These are phyloP conservation scores for Lasioglossum vierecki DNA, from an alignment of 2,888 invertebrate genomes.

Conservation along the genomic window DNA sequence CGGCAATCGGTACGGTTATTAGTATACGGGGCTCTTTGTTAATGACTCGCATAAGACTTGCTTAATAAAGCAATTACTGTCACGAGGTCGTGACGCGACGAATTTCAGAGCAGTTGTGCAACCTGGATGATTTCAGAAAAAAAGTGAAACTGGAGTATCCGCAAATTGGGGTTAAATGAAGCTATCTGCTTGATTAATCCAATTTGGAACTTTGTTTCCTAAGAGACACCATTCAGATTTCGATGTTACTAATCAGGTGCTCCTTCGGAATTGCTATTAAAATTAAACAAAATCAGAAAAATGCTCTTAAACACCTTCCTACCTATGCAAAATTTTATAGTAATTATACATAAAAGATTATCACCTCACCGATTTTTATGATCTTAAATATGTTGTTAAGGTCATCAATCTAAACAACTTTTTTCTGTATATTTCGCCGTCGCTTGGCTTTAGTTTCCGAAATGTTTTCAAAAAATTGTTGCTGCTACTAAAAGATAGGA, in stretches of 20 bases:
- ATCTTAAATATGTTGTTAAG: no score
- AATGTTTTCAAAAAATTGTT: no score
- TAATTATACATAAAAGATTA: no score
- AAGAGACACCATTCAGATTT: not conserved
- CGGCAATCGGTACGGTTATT: not conserved
- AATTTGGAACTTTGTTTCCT: not conserved
- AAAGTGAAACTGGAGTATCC: not conserved
- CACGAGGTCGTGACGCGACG: conserved; percentile 4
- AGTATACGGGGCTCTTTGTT: not conserved
- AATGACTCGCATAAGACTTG: not conserved
- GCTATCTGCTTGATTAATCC: not conserved
- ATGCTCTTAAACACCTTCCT: not conserved
- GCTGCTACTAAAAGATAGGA: no score
- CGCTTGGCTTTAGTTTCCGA: no score
- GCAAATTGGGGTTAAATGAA: conserved; percentile 4
- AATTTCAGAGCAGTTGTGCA: conserved; percentile 2
- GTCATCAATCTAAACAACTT: no score
- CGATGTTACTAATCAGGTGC: not conserved
- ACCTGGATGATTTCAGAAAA: not conserved
- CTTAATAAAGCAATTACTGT: conserved; percentile 14
- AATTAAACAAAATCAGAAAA: not conserved
- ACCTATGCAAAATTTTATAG: not conserved
- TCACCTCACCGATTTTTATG: no score
- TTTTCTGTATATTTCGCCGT: no score
- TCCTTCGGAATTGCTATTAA: not conserved